Evolutionary conservation across 2,888 invertebrate genomes (phyloP), one percentile per base, ranked within the genome.

Genomic region (Dynastes grantii): DNA sequence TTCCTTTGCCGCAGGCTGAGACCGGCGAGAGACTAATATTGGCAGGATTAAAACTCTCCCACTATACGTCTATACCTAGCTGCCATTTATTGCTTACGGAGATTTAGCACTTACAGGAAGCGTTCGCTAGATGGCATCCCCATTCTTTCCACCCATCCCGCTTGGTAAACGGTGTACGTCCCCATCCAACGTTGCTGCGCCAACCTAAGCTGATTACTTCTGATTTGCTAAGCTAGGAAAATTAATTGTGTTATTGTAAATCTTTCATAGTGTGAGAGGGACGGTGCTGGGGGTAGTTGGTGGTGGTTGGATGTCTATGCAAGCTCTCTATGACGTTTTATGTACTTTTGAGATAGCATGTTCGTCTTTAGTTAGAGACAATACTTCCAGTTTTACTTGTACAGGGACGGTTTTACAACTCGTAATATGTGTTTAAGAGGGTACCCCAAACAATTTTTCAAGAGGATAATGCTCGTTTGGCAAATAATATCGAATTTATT

Each of bases 241-340:
- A 40, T 65, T 65, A 65, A 65, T 65, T 40, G 65, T 65, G 40
- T 65, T 65, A 65, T 65, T 65, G 32, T 65, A 65, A 40, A 65
- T 65, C 65, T 65, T 40, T 65, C 40, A 2, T 55, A 55, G 55
- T 11, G 9, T 6, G 9, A 53, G 53, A 53, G n/a, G n/a, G 53
- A 53, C 3, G 5, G 32, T 37, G 32, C 32, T 37, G 22, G 6
- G 4, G 37, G 37, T 45, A 2, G 45, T 11, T 11, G 45, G 40
- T 9, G 6, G 40, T 5, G 6, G 6, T 9, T 40, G 5, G 40
- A 40, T 40, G 8, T 40, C 32, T 32, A 32, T 32, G 32, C 4
- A 4, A 32, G 32, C 3, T 32, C 22, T 22, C 22, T 22, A 22
- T 37, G 37, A 40, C 8, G 9, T 40, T 40, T 6, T 40, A 40